Evolutionary conservation across 2,888 invertebrate genomes (phyloP).

Genomic region (Pheosia tremula): DNA sequence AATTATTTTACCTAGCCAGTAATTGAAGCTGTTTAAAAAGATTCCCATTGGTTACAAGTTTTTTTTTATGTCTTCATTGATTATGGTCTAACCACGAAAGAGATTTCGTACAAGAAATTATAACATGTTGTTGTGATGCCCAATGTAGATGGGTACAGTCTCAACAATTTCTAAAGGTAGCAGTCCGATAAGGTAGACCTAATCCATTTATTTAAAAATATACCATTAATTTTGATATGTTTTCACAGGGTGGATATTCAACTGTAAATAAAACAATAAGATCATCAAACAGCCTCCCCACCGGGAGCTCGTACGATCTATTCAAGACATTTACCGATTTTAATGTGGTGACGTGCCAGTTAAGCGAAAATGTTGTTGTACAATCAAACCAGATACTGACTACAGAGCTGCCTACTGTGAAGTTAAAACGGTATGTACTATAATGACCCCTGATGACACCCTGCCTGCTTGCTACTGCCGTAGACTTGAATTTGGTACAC

Average conservation of each 20-base stretch:
- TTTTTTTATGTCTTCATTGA: too few relatives aligned
- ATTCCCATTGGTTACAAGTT: too few relatives aligned
- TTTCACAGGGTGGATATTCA: conserved; percentile 86
- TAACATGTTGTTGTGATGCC: too few relatives aligned
- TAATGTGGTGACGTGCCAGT: conserved; percentile 85
- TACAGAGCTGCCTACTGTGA: conserved; percentile 79
- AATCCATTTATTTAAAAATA: too few relatives aligned
- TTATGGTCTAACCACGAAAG: too few relatives aligned
- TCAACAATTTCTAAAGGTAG: too few relatives aligned
- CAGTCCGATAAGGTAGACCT: too few relatives aligned
- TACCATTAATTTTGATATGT: not conserved
- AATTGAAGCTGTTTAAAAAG: too few relatives aligned
- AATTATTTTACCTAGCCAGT: too few relatives aligned
- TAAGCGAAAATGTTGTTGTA: conserved; percentile 86
- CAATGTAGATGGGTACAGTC: too few relatives aligned
- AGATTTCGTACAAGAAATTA: too few relatives aligned
- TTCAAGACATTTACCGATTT: conserved; percentile 92
- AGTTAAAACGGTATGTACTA: conserved; percentile 59
- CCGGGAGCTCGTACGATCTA: conserved; percentile 88
- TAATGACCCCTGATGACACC: not conserved
- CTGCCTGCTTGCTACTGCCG: not conserved
- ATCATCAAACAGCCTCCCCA: conserved; percentile 89
- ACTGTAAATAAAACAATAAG: conserved; percentile 88
- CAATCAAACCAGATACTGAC: conserved; percentile 78
- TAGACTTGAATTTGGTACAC: not conserved